Evolutionary conservation across 1,140 invertebrate genomes (phyloP), one percentile per base, ranked within the genome.

Genomic region (Delia radicum): DNA sequence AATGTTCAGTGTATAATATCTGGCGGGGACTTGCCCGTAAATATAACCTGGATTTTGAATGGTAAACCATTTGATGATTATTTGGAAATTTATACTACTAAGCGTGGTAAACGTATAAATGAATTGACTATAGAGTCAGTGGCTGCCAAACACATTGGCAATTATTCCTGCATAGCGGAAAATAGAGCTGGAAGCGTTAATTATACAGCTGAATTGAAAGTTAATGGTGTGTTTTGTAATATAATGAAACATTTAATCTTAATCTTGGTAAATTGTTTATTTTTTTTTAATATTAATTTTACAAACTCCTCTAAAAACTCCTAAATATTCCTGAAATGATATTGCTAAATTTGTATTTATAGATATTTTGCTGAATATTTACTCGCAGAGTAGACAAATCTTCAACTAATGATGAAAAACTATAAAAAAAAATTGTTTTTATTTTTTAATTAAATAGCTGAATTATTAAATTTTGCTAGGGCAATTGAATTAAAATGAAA

Each of bases 161-260:
- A 94, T 84, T 96, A 95, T 86, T 92, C 93, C 67, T 95, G 94
- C 88, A 89, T 89, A 65, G 93, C 91, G 79, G 89, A 89, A 71
- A 94, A 94, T 86, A 86, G 85, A 27, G 93, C 91, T 78, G 92
- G 92, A 75, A 87, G 87, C 78, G 89, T 89, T 67, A 91, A 89
- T 81, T 90, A 92, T 82, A 90, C 92, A 55, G 88, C 92, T 37
- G 87, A 87, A 79, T 87, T 94, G 81, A 89, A 90, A 83, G 91
- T 94, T 78, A 92, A 94, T 88, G 92, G 92, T 93, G 37, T 26
- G 75, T 42, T 26, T 62, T n/a, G 46, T 24, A 24, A 74, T 63
- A 65, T 29, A 6, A 37, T 26, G 18, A 18, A 7, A 48, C n/a
- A 48, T 76, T 73, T 55, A 69, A 76, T 76, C 76, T 67, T 27